phyloP scores from a whole-genome alignment of 2,888 invertebrate genomes.

The Caenorhabditis parvicauda region DNA sequence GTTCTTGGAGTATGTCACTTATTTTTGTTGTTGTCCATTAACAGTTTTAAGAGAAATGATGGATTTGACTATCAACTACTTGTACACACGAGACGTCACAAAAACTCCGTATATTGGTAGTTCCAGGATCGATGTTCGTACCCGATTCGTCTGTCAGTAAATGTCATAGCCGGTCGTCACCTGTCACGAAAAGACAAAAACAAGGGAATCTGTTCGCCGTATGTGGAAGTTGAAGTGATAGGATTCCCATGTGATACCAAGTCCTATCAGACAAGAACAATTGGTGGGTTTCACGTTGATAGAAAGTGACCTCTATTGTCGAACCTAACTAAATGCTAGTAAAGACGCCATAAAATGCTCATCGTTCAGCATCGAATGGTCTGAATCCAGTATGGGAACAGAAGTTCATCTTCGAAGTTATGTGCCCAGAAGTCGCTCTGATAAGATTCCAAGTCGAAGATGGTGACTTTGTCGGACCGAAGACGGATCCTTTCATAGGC shows the following conservation, averaged over 20 bases:
- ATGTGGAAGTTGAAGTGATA: slow-evolving; percentile 56
- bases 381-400: slow-evolving; percentile 91
- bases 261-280: slow-evolving; percentile 79
- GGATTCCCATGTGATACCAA: slow-evolving; percentile 65
- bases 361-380: slow-evolving; percentile 79
- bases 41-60: background rate
- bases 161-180: slow-evolving; percentile 83
- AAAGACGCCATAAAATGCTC: slow-evolving; percentile 2
- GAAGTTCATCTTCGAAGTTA: slow-evolving; percentile 77
- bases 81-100: too few species aligned
- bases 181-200: slow-evolving; percentile 74
- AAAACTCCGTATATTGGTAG: too few species aligned
- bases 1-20: too few species aligned
- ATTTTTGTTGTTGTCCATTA: background rate
- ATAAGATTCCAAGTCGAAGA: slow-evolving; percentile 74
- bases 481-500: slow-evolving; percentile 80
- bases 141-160: slow-evolving; percentile 47
- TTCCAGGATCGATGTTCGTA: too few species aligned
- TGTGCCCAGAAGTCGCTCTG: slow-evolving; percentile 80
- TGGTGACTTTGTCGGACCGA: slow-evolving; percentile 95
- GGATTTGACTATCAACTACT: background rate
- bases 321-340: slow-evolving; percentile 1
- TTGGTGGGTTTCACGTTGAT: slow-evolving; percentile 72
- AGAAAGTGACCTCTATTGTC: too few species aligned
- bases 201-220: slow-evolving; percentile 62